Evolutionary conservation across 1,140 invertebrate species (phyloP), one percentile per base, ranked within the genome.

Genomic region (Zaprionus ornatus): DNA sequence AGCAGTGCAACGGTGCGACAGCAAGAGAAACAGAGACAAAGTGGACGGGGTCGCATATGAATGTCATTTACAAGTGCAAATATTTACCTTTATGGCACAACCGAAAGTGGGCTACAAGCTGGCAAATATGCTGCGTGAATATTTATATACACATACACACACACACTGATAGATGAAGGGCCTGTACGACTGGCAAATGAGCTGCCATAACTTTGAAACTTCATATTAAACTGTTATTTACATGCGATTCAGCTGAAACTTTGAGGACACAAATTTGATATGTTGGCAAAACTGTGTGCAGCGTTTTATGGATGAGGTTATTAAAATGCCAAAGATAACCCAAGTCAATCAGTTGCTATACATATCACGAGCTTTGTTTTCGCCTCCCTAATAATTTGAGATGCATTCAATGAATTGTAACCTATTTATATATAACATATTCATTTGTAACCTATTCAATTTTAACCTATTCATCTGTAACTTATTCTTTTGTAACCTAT

Each of bases 21-120:
- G 45, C 45, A 32, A 32, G n/a, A 45, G 40, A 45, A 45, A 40
- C 21, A 42, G 52, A 40, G 57, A 50, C 57, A 56, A 57, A 56
- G 63, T 48, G 61, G 42, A 32, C 45, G 15, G 32, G 40, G 57
- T 60, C 59, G 66, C 73, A 87, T 74, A 82, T 84, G 84, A 90
- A 88, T 84, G 84, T 88, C 84, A 88, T 88, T 88, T 88, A 90
- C 84, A 90, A 85, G 78, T 76, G 84, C 85, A 90, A 88, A 88
- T 81, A 81, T 88, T 88, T 90, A 90, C 84, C 74, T 75, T 81
- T 71, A 59, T 74, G 81, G 73, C 66, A 62, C 81, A 84, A 66
- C 57, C 40, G 78, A 84, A 84, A 81, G 78, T 81, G 77, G 74
- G 69, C 82, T 85, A 65, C 73, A 73, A 70, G 45, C 65, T 40